Evolutionary conservation across 2,113 vertebrate species (phyloP), one percentile per base, ranked within the genome.

Genomic region (Ophiodon elongatus): DNA sequence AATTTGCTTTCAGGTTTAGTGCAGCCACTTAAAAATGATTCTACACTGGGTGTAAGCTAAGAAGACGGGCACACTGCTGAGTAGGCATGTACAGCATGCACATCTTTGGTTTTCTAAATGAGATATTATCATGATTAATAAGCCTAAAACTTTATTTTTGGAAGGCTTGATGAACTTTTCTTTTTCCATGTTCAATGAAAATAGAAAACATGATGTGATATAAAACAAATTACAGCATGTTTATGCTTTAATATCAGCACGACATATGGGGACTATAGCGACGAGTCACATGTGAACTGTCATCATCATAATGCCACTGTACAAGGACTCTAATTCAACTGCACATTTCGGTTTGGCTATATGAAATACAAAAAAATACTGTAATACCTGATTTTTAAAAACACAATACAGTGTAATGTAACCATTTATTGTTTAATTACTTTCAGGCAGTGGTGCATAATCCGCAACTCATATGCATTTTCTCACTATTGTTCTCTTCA

Each of bases 1-100:
- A 67, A 79, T 73, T 62, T 75, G 45, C 37, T 47, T 67, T 66
- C 8, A 39, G 80, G 27, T 62, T 83, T 27, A 39, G 8, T 59
- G 64, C 52, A 57, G 39, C 33, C 21, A 19, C 50, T 69, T 27
- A 41, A 66, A 78, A 64, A 37, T n/a, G 23, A 1, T n/a, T 50
- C 7, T 21, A 15, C 17, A 3, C 41, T 6, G 41, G 1, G 14
- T 11, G 52, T 29, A 14, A 64, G 31, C 52, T 35, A 27, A 62
- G 11, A 62, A 27, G n/a, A 21, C 29, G 5, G 7, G 25, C 37
- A 19, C 19, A 14, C 37, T 45, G 64, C 39, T 13, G 6, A 17
- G 9, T 10, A 6, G 13, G 25, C 9, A 13, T 27, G 19, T 17
- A 17, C 3, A 50, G 27, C 11, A n/a, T 45, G 23, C 3, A 19